Conservation (phyloP, 1,140 invertebrate genomes). For the Ruditapes philippinarum region DNA sequence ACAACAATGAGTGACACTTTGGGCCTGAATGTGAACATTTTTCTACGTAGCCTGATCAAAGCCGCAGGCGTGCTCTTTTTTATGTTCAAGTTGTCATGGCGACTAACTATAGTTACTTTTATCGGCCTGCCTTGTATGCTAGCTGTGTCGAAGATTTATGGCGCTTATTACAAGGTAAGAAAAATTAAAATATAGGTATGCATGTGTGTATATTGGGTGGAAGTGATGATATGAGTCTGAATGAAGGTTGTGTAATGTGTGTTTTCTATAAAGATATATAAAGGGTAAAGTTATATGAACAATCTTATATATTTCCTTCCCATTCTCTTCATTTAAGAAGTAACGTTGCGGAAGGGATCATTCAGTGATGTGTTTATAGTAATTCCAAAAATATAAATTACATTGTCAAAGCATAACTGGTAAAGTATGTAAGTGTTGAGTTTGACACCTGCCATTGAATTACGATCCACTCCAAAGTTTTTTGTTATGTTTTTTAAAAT, state of each 20-base stretch:
- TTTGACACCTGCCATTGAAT: no score
- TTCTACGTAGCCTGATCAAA: conserved; percentile 77
- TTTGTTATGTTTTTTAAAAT: no score
- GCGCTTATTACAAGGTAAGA: conserved; percentile 86
- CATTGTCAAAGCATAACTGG: no score
- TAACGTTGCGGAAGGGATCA: no score
- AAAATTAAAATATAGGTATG: neutral
- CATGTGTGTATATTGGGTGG: neutral
- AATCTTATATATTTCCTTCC: no score
- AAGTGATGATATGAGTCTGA: neutral
- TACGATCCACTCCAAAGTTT: no score
- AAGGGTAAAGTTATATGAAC: no score
- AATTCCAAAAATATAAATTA: no score
- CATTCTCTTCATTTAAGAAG: no score
- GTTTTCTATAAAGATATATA: neutral
- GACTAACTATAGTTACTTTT: conserved; percentile 85
- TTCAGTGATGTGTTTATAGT: no score
- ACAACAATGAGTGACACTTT: conserved; percentile 77
- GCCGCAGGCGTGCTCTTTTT: conserved; percentile 84
- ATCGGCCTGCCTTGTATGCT: conserved; percentile 86
- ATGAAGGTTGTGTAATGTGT: neutral
- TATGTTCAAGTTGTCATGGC: conserved; percentile 87
- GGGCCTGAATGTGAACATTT: conserved; percentile 74
- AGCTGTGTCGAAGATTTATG: conserved; percentile 86
- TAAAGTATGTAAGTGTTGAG: no score